Conservation (phyloP, 2,888 invertebrate genomes). For the Ophion obscuratus region DNA sequence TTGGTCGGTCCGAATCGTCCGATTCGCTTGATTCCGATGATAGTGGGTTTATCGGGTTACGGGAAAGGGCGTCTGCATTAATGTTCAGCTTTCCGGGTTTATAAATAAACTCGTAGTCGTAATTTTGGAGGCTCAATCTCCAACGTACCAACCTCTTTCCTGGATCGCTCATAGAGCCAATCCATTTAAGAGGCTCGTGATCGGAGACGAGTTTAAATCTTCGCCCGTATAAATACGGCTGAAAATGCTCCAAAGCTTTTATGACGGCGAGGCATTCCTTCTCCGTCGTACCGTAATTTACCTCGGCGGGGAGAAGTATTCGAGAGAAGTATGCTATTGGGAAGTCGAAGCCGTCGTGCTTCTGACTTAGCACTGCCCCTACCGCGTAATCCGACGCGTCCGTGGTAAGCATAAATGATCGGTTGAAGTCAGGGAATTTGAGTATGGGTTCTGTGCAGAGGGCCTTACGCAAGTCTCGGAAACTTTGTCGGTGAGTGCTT, state of each 20-base stretch:
- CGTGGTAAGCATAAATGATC: background rate
- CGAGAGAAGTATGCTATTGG: background rate
- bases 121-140: background rate
- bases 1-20: background rate
- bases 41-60: background rate
- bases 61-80: background rate
- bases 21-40: background rate
- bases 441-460: background rate
- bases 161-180: too few species aligned
- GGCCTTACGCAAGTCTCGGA: background rate
- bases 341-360: background rate
- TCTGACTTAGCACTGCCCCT: background rate
- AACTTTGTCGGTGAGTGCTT: too few species aligned
- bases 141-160: background rate
- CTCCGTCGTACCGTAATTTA: background rate
- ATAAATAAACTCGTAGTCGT: background rate
- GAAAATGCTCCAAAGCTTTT: background rate
- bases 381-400: conserved; percentile 7
- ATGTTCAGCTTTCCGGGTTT: too few species aligned
- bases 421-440: background rate
- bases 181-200: background rate
- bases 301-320: background rate
- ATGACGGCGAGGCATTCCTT: background rate
- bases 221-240: background rate
- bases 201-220: background rate